Conservation (phyloP, 2,797 vertebrate genomes). For the Pseudomugil tenellus region DNA sequence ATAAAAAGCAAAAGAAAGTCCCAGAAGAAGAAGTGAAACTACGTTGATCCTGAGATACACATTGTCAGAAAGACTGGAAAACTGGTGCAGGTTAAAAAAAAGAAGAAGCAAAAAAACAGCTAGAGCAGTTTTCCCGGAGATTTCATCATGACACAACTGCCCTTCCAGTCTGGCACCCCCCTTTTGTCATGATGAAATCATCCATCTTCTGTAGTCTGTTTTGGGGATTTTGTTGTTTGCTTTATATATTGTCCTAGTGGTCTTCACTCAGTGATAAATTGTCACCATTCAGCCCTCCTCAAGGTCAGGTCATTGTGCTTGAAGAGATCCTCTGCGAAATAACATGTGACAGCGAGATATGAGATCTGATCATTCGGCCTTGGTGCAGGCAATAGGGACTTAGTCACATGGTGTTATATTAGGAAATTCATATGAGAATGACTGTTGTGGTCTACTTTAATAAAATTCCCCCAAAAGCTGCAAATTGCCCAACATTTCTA, state of each 20-base stretch:
- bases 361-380: constrained; percentile 39
- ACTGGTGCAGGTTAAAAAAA: no score
- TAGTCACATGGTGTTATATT: constrained; percentile 15
- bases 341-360: constrained; percentile 37
- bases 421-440: constrained; percentile 21
- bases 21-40: constrained; percentile 28
- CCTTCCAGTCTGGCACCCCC: constrained; percentile 11
- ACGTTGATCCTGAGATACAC: constrained; percentile 24
- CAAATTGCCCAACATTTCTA: constrained; percentile 15
- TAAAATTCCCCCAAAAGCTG: constrained; percentile 21
- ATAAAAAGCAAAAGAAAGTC: constrained; percentile 33
- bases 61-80: no score
- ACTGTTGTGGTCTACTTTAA: constrained; percentile 17
- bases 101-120: no score
- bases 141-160: no score
- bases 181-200: constrained; percentile 24
- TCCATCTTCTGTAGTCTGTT: constrained; percentile 13
- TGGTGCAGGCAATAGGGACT: constrained; percentile 27
- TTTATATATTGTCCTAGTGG: constrained; percentile 25
- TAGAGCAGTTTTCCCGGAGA: no score
- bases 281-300: constrained; percentile 4
- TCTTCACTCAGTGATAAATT: constrained; percentile 33
- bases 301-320: constrained; percentile 14
- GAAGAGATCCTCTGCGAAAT: constrained; percentile 25
- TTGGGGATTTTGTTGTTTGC: constrained; percentile 23